Evolutionary conservation across 2,888 invertebrate genomes (phyloP).

Genomic region (Pyrgus malvae): DNA sequence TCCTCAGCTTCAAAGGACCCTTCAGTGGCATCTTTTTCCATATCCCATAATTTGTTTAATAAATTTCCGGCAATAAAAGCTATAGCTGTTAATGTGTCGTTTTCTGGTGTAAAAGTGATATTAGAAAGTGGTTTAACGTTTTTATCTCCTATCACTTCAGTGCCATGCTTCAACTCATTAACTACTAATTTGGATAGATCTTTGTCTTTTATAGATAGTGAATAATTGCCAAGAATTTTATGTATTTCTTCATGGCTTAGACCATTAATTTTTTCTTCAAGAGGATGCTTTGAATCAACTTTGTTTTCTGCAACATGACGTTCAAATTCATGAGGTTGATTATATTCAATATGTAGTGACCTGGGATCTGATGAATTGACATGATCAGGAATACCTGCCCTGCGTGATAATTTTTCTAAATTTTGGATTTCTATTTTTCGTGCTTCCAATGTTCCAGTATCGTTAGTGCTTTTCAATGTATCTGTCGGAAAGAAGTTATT

Average conservation of each 20-base stretch:
- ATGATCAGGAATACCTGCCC: slow-evolving; percentile 41
- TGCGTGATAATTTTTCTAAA: slow-evolving; percentile 43
- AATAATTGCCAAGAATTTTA: slow-evolving; percentile 50
- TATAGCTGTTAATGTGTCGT: slow-evolving; percentile 70
- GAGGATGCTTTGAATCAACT: slow-evolving; percentile 52
- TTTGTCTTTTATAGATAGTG: slow-evolving; percentile 53
- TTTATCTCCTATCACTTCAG: slow-evolving; percentile 61
- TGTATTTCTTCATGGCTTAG: slow-evolving; percentile 44
- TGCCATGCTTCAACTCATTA: slow-evolving; percentile 60
- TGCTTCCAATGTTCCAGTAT: slow-evolving; percentile 56
- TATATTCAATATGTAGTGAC: slow-evolving; percentile 59
- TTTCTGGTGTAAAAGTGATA: slow-evolving; percentile 70
- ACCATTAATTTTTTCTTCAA: slow-evolving; percentile 42
- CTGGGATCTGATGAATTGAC: slow-evolving; percentile 41
- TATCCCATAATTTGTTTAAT: slow-evolving; percentile 69
- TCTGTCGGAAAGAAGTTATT: slow-evolving; percentile 42
- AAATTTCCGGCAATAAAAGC: slow-evolving; percentile 72
- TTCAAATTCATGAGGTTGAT: slow-evolving; percentile 47
- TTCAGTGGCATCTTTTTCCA: slow-evolving; percentile 58
- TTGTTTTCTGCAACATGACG: slow-evolving; percentile 61
- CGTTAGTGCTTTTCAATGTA: slow-evolving; percentile 52
- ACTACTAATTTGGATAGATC: slow-evolving; percentile 66
- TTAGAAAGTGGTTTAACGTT: slow-evolving; percentile 59
- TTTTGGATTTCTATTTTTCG: slow-evolving; percentile 44
- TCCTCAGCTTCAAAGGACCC: slow-evolving; percentile 57